These are phyloP conservation scores for Tricholauxania praeusta DNA, from an alignment of 2,888 invertebrate genomes.

Conservation along the genomic window DNA sequence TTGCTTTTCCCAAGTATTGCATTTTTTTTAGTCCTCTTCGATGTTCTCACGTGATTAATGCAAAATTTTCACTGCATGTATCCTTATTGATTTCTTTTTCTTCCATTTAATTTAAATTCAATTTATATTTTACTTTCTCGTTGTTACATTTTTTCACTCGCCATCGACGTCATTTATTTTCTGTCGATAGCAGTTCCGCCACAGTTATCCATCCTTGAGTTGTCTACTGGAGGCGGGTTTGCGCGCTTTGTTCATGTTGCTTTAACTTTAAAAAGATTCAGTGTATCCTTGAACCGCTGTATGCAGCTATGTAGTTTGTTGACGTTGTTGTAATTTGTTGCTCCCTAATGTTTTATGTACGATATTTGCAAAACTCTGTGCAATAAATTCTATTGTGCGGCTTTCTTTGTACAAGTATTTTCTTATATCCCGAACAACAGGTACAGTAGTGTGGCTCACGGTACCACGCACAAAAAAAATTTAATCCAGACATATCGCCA, in stretches of 20 bases:
- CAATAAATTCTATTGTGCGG: constrained; percentile 24
- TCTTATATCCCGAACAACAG: too few species aligned
- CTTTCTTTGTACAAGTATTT: too few species aligned
- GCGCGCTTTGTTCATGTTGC: constrained; percentile 34
- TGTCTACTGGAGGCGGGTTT: neutral
- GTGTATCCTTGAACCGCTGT: neutral
- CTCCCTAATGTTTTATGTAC: neutral
- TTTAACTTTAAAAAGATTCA: constrained; percentile 11
- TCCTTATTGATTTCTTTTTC: neutral
- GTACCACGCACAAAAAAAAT: too few species aligned
- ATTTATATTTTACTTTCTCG: neutral
- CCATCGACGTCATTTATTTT: neutral
- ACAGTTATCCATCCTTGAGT: constrained; percentile 1
- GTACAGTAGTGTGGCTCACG: too few species aligned
- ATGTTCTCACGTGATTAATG: too few species aligned
- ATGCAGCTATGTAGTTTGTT: constrained; percentile 24
- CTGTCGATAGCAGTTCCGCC: constrained; percentile 1
- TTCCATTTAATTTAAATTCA: constrained; percentile 1
- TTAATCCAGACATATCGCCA: too few species aligned
- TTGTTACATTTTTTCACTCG: neutral
- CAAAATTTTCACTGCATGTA: neutral
- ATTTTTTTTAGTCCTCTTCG: too few species aligned
- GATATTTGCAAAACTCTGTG: constrained; percentile 24
- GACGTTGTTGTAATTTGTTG: constrained; percentile 22
- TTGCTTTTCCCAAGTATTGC: too few species aligned